Evolutionary conservation across 2,888 invertebrate species (phyloP).

Genomic region (Pyrgus malvae): DNA sequence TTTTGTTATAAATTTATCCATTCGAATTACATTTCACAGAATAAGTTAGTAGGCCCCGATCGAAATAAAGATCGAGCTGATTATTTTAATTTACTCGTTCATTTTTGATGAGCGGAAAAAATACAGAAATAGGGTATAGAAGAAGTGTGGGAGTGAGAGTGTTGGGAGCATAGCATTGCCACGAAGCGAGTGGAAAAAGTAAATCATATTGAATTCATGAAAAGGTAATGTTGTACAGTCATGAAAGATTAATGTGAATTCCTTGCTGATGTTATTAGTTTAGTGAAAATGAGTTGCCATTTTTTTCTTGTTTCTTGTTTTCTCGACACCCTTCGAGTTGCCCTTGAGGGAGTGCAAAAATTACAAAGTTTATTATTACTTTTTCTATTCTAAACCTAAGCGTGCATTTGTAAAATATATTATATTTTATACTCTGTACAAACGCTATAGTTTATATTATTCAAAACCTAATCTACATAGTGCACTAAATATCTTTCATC

Average conservation of each 20-base stretch:
- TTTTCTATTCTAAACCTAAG: constrained; percentile 39
- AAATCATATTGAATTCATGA: constrained; percentile 61
- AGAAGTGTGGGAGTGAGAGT: constrained; percentile 42
- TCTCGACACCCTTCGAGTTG: constrained; percentile 4
- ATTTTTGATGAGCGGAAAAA: constrained; percentile 33
- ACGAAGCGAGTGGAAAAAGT: constrained; percentile 75
- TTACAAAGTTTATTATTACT: background rate
- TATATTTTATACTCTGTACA: constrained; percentile 12
- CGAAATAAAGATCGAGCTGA: constrained; percentile 31
- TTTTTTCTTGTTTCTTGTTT: background rate
- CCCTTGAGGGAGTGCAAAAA: background rate
- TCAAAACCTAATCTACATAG: constrained; percentile 52
- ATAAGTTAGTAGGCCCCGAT: constrained; percentile 16
- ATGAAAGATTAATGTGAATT: constrained; percentile 16
- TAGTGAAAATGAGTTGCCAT: constrained; percentile 10
- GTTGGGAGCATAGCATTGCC: constrained; percentile 75
- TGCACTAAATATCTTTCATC: constrained; percentile 52
- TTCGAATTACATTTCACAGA: constrained; percentile 23
- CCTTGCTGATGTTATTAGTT: background rate
- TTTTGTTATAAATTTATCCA: constrained; percentile 1
- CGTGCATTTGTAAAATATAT: constrained; percentile 55
- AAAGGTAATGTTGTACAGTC: constrained; percentile 44
- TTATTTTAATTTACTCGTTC: constrained; percentile 19
- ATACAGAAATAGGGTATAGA: constrained; percentile 43
- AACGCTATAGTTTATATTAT: constrained; percentile 24